phyloP scores from a whole-genome alignment of 2,888 invertebrate species.

The Lithophane semibrunnea region DNA sequence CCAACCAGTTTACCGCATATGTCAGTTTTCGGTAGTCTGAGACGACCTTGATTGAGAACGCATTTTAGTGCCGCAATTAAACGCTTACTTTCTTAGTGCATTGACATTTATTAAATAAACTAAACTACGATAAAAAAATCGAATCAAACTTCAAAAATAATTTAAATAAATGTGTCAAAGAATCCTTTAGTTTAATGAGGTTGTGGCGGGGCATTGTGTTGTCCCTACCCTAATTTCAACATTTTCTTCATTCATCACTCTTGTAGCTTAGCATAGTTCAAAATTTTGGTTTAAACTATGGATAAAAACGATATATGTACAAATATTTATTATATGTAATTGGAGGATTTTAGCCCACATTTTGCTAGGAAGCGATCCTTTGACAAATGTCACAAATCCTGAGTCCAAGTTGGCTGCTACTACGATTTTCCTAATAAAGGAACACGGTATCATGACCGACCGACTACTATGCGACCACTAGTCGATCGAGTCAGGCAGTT shows the following conservation, averaged over 20 bases:
- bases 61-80: constrained; percentile 8
- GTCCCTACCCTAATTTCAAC: background rate
- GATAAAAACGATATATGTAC: background rate
- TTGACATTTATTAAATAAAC: background rate
- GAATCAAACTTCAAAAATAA: too few relatives aligned
- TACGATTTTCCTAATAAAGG: background rate
- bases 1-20: constrained; percentile 36
- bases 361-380: background rate
- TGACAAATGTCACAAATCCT: background rate
- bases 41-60: constrained; percentile 34
- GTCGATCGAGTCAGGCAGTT: too few relatives aligned
- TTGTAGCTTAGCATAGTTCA: too few relatives aligned
- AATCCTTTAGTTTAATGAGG: background rate
- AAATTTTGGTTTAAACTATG: background rate
- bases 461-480: background rate
- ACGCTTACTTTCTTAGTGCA: constrained; percentile 37
- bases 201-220: background rate
- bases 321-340: background rate
- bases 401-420: too few relatives aligned
- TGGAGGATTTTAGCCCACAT: background rate
- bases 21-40: constrained; percentile 34
- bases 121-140: too few relatives aligned
- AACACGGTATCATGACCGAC: too few relatives aligned
- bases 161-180: background rate
- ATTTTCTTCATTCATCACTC: background rate